phyloP scores from a whole-genome alignment of 2,888 invertebrate genomes.

The Argyresthia goedartella region DNA sequence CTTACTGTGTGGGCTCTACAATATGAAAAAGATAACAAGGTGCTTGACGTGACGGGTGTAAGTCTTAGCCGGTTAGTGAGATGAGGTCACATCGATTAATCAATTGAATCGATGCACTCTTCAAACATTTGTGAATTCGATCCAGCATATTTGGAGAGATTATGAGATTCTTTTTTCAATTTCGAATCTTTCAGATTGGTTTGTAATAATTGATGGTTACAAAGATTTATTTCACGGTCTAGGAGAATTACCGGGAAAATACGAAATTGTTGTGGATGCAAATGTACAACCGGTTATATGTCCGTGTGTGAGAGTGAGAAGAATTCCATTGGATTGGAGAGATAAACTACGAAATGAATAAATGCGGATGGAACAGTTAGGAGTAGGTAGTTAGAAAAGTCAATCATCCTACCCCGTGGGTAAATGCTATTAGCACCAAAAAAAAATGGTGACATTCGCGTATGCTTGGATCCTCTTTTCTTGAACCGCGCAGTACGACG shows the following conservation, averaged over 20 bases:
- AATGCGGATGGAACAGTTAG: constrained; percentile 8
- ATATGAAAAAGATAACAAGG: too few species aligned
- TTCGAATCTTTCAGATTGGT: too few species aligned
- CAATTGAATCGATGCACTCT: too few species aligned
- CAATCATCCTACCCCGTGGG: constrained; percentile 14
- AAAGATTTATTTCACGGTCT: constrained; percentile 10
- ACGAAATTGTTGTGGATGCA: constrained; percentile 6
- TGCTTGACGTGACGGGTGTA: too few species aligned
- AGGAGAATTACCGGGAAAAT: constrained; percentile 9
- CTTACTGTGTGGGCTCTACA: too few species aligned
- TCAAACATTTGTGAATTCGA: too few species aligned
- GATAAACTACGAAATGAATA: constrained; percentile 5
- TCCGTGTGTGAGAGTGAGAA: constrained; percentile 7
- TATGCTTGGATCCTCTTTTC: constrained; percentile 9
- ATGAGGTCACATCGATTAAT: too few species aligned
- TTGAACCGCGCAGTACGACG: neutral
- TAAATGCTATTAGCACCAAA: constrained; percentile 13
- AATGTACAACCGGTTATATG: constrained; percentile 3
- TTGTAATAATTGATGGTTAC: constrained; percentile 1
- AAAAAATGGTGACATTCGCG: constrained; percentile 10
- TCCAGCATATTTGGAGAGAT: too few species aligned
- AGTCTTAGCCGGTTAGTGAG: too few species aligned
- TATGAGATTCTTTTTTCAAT: too few species aligned
- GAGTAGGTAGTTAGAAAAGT: constrained; percentile 15
- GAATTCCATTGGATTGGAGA: constrained; percentile 7